Conservation (phyloP, 2,113 vertebrate species). For the Bungarus multicinctus region DNA sequence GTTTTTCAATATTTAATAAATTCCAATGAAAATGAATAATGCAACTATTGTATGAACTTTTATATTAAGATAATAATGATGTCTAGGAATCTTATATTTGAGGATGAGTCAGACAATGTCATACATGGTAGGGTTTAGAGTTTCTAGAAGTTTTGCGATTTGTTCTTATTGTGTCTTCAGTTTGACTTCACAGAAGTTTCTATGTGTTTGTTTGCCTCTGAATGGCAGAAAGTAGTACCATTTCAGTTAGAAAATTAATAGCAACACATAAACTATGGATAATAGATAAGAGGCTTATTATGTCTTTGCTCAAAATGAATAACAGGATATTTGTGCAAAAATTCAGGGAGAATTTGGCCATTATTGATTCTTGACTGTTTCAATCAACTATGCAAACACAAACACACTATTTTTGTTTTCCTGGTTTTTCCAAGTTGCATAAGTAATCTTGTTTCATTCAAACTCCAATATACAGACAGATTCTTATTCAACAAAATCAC, state of each 20-base stretch:
- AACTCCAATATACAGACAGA: slow-evolving; percentile 14
- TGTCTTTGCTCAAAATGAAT: neutral
- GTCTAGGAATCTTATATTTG: neutral
- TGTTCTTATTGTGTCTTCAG: neutral
- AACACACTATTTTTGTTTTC: neutral
- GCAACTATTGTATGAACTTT: neutral
- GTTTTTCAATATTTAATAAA: neutral
- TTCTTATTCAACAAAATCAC: slow-evolving; percentile 26
- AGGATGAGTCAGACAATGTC: neutral
- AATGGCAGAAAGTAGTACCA: neutral
- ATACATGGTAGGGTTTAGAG: neutral
- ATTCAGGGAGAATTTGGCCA: neutral
- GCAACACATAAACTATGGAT: neutral
- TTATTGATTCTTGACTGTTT: neutral
- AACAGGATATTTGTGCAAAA: neutral
- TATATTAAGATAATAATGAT: neutral
- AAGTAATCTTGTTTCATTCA: slow-evolving; percentile 18
- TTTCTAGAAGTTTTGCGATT: neutral
- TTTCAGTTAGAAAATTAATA: neutral
- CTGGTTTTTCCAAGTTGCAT: neutral
- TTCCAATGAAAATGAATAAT: fast-evolving
- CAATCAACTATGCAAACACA: slow-evolving; percentile 11
- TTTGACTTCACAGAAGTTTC: neutral
- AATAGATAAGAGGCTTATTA: neutral
- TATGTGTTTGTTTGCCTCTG: neutral